Conservation (phyloP, 53 echinoderm and acorn worm genomes). For the Patiria pectinifera region DNA sequence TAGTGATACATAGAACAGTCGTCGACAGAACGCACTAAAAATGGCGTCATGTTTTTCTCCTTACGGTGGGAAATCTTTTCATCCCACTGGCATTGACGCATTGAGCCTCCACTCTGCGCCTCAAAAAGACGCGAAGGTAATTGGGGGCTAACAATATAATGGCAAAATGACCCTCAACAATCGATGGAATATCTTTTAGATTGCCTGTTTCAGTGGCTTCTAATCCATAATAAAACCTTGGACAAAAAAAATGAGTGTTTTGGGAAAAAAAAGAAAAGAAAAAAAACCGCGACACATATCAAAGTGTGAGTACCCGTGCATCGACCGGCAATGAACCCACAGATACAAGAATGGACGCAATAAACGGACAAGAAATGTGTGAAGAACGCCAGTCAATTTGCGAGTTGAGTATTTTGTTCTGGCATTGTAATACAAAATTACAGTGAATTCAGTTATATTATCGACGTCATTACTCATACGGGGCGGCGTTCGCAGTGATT, state of each 20-base stretch:
- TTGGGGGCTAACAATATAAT: not conserved
- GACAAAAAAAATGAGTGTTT: not conserved
- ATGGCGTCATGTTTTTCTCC: not conserved
- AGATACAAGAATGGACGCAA: not conserved
- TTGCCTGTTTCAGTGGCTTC: not conserved
- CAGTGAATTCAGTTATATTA: no score
- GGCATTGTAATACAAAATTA: no score
- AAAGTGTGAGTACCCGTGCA: not conserved
- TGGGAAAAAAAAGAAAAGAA: not conserved
- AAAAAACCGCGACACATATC: not conserved
- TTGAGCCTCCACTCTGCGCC: not conserved
- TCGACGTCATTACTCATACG: no score
- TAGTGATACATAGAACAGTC: not conserved
- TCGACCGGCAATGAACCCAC: constrained; percentile 1
- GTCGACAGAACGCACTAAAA: not conserved
- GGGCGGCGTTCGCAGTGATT: no score
- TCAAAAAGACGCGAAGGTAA: constrained; percentile 2
- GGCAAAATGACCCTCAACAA: constrained; percentile 11
- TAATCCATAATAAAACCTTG: not conserved
- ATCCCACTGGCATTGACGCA: constrained; percentile 14
- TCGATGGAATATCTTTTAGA: constrained; percentile 23
- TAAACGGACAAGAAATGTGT: not conserved
- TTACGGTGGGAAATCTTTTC: not conserved
- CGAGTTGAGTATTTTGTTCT: not conserved
- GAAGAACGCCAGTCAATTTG: not conserved